Evolutionary conservation across 2,113 vertebrate genomes (phyloP), one percentile per base, ranked within the genome.

Genomic region (Alectura lathami): DNA sequence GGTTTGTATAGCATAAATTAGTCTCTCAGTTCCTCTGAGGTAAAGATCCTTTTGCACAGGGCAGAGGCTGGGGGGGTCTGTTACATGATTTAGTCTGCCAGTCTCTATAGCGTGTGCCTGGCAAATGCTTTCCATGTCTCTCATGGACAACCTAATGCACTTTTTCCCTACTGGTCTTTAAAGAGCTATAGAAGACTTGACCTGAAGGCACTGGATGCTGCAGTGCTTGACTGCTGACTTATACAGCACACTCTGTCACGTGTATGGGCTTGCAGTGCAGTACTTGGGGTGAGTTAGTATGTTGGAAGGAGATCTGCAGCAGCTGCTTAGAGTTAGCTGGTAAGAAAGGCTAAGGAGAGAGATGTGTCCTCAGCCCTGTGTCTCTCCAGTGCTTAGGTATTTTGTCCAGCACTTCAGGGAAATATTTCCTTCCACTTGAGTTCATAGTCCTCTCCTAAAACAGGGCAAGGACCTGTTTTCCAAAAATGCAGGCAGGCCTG

Each of bases 1-100:
- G 34, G 6, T 23, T 88, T 94, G 77, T 17, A 70, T 74, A 90
- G 38, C 50, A 81, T 10, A 70, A 86, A 77, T 83, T 88, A 92
- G 68, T 81, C 29, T 93, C 29, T 79, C 16, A 43, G 32, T 34
- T 56, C 40, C 51, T 66, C 38, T 9, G 83, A 63, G 56, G 43
- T 60, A 57, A 73, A 79, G 23, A 70, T 94, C 20, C 32, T 93
- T 83, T 79, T 77, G 74, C 63, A 43, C 4, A 29, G 17, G 50
- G 8, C 59, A 59, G 68, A 81, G 38, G 30, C 80, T 83, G 86
- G 47, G 68, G 83, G 62, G 59, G 34, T 22, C 21, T 77, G 32
- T 88, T 67, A 48, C 4, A 47, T 78, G 7, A 0, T 89, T 83
- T 75, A 89, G 77, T 85, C 82, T 91, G 57, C 45, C 20, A 69